Percentiles rank a stretch among this genome's conserved stretches.
Conservation (phyloP, 2,888 invertebrate genomes). For the Alviniconcha strummeri region DNA sequence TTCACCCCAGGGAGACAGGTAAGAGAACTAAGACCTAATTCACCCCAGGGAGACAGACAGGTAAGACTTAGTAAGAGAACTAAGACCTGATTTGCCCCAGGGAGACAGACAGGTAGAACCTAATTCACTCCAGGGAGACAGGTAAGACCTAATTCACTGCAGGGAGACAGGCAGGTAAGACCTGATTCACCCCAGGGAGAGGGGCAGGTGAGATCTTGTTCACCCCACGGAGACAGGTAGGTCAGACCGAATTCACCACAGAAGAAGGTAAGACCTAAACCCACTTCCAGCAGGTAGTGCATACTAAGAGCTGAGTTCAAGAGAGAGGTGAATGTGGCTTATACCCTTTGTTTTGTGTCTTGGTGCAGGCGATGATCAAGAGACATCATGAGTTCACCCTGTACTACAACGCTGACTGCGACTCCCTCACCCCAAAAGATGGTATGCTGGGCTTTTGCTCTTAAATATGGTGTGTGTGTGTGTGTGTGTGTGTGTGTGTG, state of each 20-base stretch:
- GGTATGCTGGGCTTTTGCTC: conserved; percentile 34
- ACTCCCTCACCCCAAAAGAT: conserved; percentile 72
- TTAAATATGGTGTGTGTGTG: no score
- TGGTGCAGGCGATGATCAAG: conserved; percentile 51
- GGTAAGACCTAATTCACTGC: neutral
- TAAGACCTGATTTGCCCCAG: conserved; percentile 43
- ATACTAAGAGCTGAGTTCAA: no score
- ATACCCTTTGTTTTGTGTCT: neutral
- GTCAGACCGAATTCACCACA: neutral
- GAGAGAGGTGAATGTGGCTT: no score
- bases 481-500: no score
- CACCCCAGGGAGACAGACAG: neutral
- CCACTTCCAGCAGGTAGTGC: no score
- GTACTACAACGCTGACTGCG: conserved; percentile 73
- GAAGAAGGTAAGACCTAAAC: neutral
- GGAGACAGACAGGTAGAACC: conserved; percentile 72
- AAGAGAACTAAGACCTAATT: neutral
- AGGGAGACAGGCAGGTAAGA: neutral
- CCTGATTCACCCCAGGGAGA: conserved; percentile 70
- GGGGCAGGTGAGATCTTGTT: conserved; percentile 59
- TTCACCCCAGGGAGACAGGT: conserved; percentile 70
- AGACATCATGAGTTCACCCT: conserved; percentile 58
- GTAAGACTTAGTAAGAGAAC: neutral
- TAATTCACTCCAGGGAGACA: neutral
- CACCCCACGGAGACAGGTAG: neutral